Base-by-base conservation (phyloP, 2,888 invertebrate species). In the Dynastes hyllus region DNA sequence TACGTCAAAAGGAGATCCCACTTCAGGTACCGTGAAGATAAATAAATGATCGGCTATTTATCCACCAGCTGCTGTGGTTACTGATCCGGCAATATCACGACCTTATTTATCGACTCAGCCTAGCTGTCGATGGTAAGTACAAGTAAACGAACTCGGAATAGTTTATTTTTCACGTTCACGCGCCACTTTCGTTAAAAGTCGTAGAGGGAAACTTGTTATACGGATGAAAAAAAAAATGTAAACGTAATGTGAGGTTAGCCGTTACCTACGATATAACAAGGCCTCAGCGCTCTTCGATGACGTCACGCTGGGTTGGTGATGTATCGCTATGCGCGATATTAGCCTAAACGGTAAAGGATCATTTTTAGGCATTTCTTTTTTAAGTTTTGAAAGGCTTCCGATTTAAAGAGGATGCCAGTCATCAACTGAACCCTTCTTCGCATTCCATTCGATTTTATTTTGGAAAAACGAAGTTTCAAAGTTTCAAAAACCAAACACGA, bases 21-120 rank as follows among this genome's bases (percentile, higher is more conserved):
- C 80, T 77, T 79, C 78, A 81, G 79, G 79, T 79, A 78, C 80
- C 67, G 65, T 77, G 66, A 76, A 63, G 63, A 76, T 67, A 67
- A 67, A 77, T 77, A 77, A 77, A 66, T 77, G 55, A 51, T 53
- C 77, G 29, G 29, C 58, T 73, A 58, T 73, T 73, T 73, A 73
- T 40, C 77, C 66, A 51, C 55, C 45, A 66, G 76, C 51, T 32
- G 65, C 65, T 66, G 76, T 66, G 65, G 65, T 50, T 66, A 76
- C 73, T 73, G 73, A 73, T 73, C 73, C 73, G 73, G 73, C 61
- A 73, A 61, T 73, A 73, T 73, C 73, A 73, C 73, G 73, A 73
- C 45, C 73, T 73, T 73, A 73, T 73, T 73, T 73, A 73, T 73
- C 73, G 73, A 70, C 70, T 70, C 2, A 2, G 61, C 27, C 70